These are phyloP conservation scores for Colletes latitarsis DNA, from an alignment of 1,140 invertebrate genomes.

Conservation along the genomic window DNA sequence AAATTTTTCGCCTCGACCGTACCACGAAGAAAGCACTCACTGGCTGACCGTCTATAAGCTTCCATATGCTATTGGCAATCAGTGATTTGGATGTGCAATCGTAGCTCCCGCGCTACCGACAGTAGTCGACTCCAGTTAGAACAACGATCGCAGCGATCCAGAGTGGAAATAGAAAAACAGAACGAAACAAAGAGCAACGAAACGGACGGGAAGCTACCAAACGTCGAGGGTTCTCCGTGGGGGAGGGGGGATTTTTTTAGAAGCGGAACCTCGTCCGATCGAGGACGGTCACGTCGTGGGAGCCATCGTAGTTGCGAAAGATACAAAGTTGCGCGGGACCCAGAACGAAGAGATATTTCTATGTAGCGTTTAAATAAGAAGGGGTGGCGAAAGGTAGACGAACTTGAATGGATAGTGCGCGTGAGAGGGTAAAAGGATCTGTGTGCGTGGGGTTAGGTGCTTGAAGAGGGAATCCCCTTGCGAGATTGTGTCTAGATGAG, in stretches of 20 bases:
- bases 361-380: conserved; percentile 62
- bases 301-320: conserved; percentile 62
- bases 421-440: conserved; percentile 10
- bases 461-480: conserved; percentile 1
- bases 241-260: conserved; percentile 20
- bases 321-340: conserved; percentile 67
- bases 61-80: too few species aligned
- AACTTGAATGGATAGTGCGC: conserved; percentile 34
- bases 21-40: too few species aligned
- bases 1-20: too few species aligned
- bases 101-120: too few species aligned
- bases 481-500: conserved; percentile 18
- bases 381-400: conserved; percentile 26
- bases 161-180: too few species aligned
- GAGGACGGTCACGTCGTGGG: conserved; percentile 60
- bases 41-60: too few species aligned
- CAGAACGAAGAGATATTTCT: conserved; percentile 70
- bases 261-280: conserved; percentile 24
- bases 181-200: too few species aligned
- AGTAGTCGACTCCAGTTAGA: too few species aligned
- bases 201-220: too few species aligned
- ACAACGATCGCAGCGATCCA: too few species aligned
- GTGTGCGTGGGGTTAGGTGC: conserved; percentile 37
- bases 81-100: too few species aligned
- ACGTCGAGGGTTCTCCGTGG: not conserved